Base-by-base conservation (phyloP, 1,140 invertebrate species). In the Hypothenemus hampei region DNA sequence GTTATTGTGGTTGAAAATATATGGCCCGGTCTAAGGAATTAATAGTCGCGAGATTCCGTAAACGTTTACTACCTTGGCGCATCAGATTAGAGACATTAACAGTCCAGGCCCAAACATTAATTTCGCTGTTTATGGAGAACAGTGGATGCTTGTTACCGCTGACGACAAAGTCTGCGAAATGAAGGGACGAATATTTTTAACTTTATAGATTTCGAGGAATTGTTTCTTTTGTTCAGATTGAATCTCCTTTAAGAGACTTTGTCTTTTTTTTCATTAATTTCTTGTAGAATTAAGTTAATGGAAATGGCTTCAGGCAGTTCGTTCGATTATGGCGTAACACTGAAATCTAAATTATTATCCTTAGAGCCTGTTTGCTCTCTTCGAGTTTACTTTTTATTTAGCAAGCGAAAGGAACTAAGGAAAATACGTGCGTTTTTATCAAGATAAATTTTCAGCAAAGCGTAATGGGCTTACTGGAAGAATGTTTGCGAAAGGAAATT, bases 1-100 rank as follows among this genome's bases (percentile, higher is more conserved):
- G 55, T 64, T 59, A 67, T 66, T 65, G 64, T 66, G 58, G 57
- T 31, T 36, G 49, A 36, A 62, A 68, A 69, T 65, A 69, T 69
- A 69, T 49, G 62, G 63, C 31, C 63, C 57, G 52, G 66, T 64
- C 65, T 47, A 31, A 35, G 60, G 61, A 69, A 69, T 69, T 70
- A 69, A 70, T 70, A 70, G 69, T 67, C 61, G 65, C 65, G 60
- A 62, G 64, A 70, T 70, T 70, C 68, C 67, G 61, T 62, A 60
- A 65, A 46, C 62, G 61, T 70, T 70, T 68, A 69, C 67, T 67
- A 65, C 67, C 63, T 45, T 62, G 53, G 58, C 66, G 61, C 66
- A 70, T 69, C 69, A 70, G 69, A 70, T 70, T 70, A 69, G 67
- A 68, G 61, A 65, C 67, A 68, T 70, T 70, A 70, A 70, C 65